phyloP scores from a whole-genome alignment of 1,140 invertebrate genomes.

The Bilobella aurantiaca region DNA sequence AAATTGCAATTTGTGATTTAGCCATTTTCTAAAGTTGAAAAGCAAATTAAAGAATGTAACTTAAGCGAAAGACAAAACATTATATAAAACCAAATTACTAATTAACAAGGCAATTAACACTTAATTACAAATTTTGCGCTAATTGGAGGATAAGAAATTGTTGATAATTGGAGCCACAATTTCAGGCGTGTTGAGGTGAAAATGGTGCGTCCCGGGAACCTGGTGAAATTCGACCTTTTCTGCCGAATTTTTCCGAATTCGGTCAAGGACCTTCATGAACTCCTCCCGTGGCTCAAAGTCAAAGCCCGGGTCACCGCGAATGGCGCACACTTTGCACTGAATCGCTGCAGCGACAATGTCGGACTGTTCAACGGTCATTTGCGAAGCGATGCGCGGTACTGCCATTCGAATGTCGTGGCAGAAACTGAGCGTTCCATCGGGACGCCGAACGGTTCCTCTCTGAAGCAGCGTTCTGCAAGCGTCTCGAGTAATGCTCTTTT shows the following conservation, averaged over 20 bases:
- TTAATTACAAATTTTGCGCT: no score
- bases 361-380: slow-evolving; percentile 15
- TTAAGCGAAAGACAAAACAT: no score
- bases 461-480: slow-evolving; percentile 36
- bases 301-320: slow-evolving; percentile 30
- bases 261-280: slow-evolving; percentile 16
- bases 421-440: slow-evolving; percentile 17
- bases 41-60: no score
- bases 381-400: slow-evolving; percentile 14
- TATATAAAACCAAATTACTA: no score
- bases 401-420: slow-evolving; percentile 27
- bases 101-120: no score
- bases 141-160: slow-evolving; percentile 22
- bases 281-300: slow-evolving; percentile 28
- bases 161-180: slow-evolving; percentile 25
- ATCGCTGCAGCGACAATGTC: slow-evolving; percentile 14
- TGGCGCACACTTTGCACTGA: slow-evolving; percentile 24
- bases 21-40: no score
- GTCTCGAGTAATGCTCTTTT: slow-evolving; percentile 34
- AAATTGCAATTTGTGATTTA: no score
- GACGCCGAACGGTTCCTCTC: slow-evolving; percentile 31
- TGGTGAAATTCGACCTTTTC: slow-evolving; percentile 23
- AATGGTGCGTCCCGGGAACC: slow-evolving; percentile 32
- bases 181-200: slow-evolving; percentile 26
- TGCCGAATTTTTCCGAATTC: not conserved